A percentile compares a stretch with the other conserved stretches of the same genome.
phyloP scores from a whole-genome alignment of 2,113 vertebrate species.

The Macrotus californicus region DNA sequence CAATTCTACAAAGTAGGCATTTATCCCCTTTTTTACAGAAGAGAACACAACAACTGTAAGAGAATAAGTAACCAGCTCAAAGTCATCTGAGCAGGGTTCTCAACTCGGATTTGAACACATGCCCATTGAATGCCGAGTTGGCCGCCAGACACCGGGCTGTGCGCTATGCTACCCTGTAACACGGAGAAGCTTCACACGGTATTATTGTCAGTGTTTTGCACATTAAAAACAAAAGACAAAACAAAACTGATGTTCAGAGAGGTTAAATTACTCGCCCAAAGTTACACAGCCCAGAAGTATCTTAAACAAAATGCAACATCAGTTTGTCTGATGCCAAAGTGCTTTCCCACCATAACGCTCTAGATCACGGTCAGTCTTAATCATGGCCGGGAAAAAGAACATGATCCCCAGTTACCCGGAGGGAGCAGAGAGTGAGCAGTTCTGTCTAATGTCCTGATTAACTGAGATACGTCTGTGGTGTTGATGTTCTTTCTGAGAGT shows the following conservation, averaged over 20 bases:
- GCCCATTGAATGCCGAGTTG: no score
- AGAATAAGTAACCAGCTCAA: not conserved
- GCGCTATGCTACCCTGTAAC: fast-evolving
- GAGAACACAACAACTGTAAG: not conserved
- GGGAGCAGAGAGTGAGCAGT: not conserved
- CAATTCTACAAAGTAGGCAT: not conserved
- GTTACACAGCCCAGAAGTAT: not conserved
- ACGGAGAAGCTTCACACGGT: not conserved
- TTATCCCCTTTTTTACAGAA: not conserved
- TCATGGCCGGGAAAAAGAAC: not conserved
- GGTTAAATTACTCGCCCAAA: not conserved
- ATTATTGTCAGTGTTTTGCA: not conserved
- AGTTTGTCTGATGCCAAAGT: not conserved
- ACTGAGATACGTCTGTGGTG: not conserved
- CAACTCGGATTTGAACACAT: not conserved
- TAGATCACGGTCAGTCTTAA: not conserved
- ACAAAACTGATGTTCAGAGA: not conserved
- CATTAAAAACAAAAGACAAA: not conserved
- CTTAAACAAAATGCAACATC: not conserved
- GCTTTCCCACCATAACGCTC: not conserved
- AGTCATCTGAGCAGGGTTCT: not conserved
- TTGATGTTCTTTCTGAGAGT: not conserved
- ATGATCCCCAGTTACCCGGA: not conserved
- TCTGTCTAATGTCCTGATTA: not conserved
- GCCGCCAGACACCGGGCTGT: not conserved